A percentile compares a stretch with the other conserved stretches of the same genome.
phyloP scores from a whole-genome alignment of 2,888 invertebrate genomes.

The Tricholauxania praeusta region DNA sequence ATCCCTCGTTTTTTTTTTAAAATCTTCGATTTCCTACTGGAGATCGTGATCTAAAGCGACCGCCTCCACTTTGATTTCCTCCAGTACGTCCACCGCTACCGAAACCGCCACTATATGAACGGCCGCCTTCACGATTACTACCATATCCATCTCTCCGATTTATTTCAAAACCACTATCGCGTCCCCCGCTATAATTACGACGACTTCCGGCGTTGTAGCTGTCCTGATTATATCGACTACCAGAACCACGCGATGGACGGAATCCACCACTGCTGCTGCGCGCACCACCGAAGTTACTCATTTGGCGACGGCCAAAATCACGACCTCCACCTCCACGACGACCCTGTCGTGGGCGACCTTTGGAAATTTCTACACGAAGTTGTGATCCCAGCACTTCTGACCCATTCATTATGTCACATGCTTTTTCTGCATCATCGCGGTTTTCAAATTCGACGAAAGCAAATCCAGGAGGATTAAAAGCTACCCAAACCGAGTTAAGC shows the following conservation, averaged over 20 bases:
- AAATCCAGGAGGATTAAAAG: constrained; percentile 94
- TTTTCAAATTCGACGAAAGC: constrained; percentile 94
- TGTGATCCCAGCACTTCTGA: constrained; percentile 89
- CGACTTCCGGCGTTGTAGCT: constrained; percentile 66
- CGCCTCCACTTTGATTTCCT: constrained; percentile 57
- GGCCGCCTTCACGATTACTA: constrained; percentile 62
- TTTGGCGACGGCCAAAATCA: constrained; percentile 71
- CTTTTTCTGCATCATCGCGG: constrained; percentile 89
- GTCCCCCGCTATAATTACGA: constrained; percentile 48
- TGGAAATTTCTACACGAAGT: constrained; percentile 88
- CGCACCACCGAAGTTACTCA: constrained; percentile 70
- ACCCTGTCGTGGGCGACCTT: constrained; percentile 81
- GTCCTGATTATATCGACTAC: constrained; percentile 53
- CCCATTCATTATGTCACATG: constrained; percentile 87
- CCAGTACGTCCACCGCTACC: constrained; percentile 68
- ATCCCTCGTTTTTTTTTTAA: constrained; percentile 32
- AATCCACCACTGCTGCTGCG: constrained; percentile 68
- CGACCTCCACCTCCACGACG: constrained; percentile 71
- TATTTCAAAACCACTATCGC: constrained; percentile 43
- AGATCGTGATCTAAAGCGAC: constrained; percentile 66
- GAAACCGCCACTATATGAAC: constrained; percentile 65
- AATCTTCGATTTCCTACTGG: constrained; percentile 58
- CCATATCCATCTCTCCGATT: constrained; percentile 46
- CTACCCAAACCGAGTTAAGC: constrained; percentile 91
- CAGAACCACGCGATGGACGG: constrained; percentile 69